Evolutionary conservation across 2,797 vertebrate genomes (phyloP), one percentile per base, ranked within the genome.

Genomic region (Chrysocyon brachyurus): DNA sequence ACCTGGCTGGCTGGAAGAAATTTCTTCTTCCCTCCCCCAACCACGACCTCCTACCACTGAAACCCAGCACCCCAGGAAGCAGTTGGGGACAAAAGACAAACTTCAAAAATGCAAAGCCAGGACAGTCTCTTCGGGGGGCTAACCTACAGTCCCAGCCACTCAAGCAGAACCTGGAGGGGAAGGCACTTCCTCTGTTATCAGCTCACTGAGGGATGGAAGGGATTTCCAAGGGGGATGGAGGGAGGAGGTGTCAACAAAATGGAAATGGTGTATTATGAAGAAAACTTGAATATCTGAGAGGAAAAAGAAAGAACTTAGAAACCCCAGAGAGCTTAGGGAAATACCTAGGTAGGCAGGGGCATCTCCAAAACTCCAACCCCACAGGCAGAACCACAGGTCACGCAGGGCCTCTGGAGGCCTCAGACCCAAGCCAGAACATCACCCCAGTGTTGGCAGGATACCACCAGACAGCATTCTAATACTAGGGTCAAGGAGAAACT

Each of bases 21-120:
- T 61, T 5, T 79, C 56, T 83, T 68, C 68, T 79, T 78, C 24
- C 95, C 66, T 72, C 57, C 95, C 84, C 49, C 59, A 12, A 56
- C 17, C 12, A 31, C 82, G 46, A 49, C 61, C 95, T 87, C 61
- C 79, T 6, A 77, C 54, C 61, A 86, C 31, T 3, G 5, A 56
- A 94, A 72, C 68, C 49, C 52, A 26, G 93, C 4, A 28, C 94
- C 92, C 97, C 95, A 87, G 97, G 94, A 95, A 91, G 94, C 92
- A 14, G 36, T 4, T 4, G 54, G 93, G 83, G 88, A 98, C 97
- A 97, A 97, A 98, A 97, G 94, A 97, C 72, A 97, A 97, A 97
- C 89, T 96, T 96, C 88, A 95, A 94, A 96, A 91, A 97, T 82
- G 95, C 96, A 97, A 97, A 97, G 92, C 88, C 78, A 17, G 66